A percentile compares a stretch with the other conserved stretches of the same genome.
Conservation (phyloP, 1,140 invertebrate species). For the Micrasema longulum region DNA sequence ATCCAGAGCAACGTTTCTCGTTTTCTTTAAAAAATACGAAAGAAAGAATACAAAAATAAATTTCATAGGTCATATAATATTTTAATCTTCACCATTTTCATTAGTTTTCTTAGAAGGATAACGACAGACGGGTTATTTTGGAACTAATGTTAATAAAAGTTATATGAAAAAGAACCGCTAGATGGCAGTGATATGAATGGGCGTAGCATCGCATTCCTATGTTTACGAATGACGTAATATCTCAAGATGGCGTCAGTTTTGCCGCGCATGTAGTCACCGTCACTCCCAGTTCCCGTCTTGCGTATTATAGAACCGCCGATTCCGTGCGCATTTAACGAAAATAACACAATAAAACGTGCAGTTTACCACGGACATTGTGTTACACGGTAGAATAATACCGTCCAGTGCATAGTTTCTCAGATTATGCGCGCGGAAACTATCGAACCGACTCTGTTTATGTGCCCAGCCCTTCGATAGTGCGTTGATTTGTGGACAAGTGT, state of each 20-base stretch:
- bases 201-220: slow-evolving; percentile 52
- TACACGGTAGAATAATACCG: background rate
- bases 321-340: slow-evolving; percentile 26
- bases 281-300: slow-evolving; percentile 34
- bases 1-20: too few species aligned
- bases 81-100: too few species aligned
- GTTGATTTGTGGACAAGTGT: slow-evolving; percentile 31
- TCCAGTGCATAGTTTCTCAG: slow-evolving; percentile 23
- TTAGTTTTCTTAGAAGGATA: too few species aligned
- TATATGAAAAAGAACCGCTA: slow-evolving; percentile 5
- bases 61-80: too few species aligned
- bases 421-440: slow-evolving; percentile 37
- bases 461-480: slow-evolving; percentile 38
- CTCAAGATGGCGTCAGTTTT: slow-evolving; percentile 41
- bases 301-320: slow-evolving; percentile 28
- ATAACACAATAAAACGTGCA: slow-evolving; percentile 8
- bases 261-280: slow-evolving; percentile 28
- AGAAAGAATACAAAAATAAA: too few species aligned
- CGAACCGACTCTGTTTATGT: slow-evolving; percentile 36
- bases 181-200: slow-evolving; percentile 34
- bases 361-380: slow-evolving; percentile 17
- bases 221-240: slow-evolving; percentile 53
- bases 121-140: background rate
- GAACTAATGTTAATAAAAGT: background rate
- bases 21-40: too few species aligned